Evolutionary conservation across 1,140 invertebrate species (phyloP), one percentile per base, ranked within the genome.

Genomic region (Mactra quadrangularis): DNA sequence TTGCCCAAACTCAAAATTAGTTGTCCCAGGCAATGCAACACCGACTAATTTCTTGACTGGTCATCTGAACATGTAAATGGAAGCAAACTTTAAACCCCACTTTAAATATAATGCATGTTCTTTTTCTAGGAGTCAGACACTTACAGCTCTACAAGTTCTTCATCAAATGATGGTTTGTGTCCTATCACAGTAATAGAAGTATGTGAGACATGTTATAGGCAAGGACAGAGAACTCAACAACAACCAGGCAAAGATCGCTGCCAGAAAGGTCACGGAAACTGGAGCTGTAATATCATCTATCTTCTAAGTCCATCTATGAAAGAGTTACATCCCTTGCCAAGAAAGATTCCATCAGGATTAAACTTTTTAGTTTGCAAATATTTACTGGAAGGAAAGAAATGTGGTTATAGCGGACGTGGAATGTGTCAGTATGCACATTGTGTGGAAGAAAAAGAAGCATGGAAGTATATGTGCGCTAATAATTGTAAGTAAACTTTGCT

Each of bases 391-490:
- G 87, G 85, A 50, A 86, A 79, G 38, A 88, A 87, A 41, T 91
- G 90, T 85, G 84, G 85, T 13, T 90, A 82, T 68, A 75, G 96
- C 4, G 94, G 97, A 22, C 96, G 97, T 2, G 95, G 95, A n/a
- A 95, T 95, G 86, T 99, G 97, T 92, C 97, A 97, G 1, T 98
- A 97, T 94, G 97, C 97, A 25, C 97, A 99, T 92, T 97, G 96
- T 27, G 95, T 96, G 78, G 96, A 97, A 85, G 97, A 99, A 92
- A 93, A 97, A 17, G 97, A 98, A 2, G 78, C 90, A 0, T 92
- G 92, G 92, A 88, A 83, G 27, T 91, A 85, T 82, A 90, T 91
- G 90, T 85, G 87, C 75, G 83, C 81, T 25, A 86, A 90, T 84
- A 85, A 86, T 19, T 62, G 90, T 91, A 85, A 87, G 78, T 82